phyloP scores from a whole-genome alignment of 2,113 vertebrate genomes.

The Oncorhynchus keta region DNA sequence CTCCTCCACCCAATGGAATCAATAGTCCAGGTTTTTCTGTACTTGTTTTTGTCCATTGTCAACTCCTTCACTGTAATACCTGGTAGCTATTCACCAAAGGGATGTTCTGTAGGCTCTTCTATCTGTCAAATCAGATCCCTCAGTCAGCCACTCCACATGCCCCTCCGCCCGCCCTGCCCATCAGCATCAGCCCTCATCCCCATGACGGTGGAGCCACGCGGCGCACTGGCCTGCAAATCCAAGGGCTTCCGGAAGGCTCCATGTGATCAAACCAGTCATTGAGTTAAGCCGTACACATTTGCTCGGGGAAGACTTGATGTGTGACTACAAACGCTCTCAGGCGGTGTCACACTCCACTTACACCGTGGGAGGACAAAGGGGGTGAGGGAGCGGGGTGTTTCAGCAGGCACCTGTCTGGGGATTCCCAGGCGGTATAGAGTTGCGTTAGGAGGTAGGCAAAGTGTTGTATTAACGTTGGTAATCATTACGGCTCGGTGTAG shows the following conservation, averaged over 20 bases:
- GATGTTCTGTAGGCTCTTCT: constrained; percentile 43
- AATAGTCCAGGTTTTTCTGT: constrained; percentile 39
- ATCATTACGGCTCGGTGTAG: constrained; percentile 60
- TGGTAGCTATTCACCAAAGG: constrained; percentile 40
- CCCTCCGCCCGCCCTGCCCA: constrained; percentile 56
- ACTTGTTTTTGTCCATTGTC: constrained; percentile 28
- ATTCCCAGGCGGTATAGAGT: constrained; percentile 4
- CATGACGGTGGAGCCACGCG: constrained; percentile 62
- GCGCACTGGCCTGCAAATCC: constrained; percentile 65
- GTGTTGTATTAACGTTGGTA: constrained; percentile 48
- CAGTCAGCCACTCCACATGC: constrained; percentile 51
- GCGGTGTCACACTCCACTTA: constrained; percentile 55
- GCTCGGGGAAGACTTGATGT: too few relatives aligned
- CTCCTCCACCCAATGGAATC: constrained; percentile 32
- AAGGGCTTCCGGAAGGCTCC: constrained; percentile 57
- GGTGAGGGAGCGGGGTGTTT: constrained; percentile 38
- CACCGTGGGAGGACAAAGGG: constrained; percentile 22
- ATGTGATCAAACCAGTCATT: constrained; percentile 74
- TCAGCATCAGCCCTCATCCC: constrained; percentile 61
- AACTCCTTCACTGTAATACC: constrained; percentile 48
- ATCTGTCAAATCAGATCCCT: constrained; percentile 63
- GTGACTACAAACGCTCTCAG: constrained; percentile 74
- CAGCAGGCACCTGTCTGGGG: constrained; percentile 54
- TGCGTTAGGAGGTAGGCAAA: too few relatives aligned
- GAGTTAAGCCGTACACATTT: constrained; percentile 78